Evolutionary conservation across 2,888 invertebrate species (phyloP), one percentile per base, ranked within the genome.

Genomic region (Eupeodes latifasciatus): DNA sequence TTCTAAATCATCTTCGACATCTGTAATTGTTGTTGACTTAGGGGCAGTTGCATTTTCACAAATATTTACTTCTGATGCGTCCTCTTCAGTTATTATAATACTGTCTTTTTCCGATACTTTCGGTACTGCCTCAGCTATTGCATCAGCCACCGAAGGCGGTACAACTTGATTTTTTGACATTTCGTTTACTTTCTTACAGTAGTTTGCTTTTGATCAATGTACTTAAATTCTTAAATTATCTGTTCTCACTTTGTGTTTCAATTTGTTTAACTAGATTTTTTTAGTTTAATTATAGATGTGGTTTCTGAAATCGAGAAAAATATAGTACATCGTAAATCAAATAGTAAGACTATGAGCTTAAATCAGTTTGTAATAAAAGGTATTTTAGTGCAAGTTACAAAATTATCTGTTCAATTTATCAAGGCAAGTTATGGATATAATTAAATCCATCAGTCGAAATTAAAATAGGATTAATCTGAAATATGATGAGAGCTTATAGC

Each of bases 1-100:
- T 94, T 98, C 98, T 90, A 97, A 94, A 92, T 97, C 97, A 91
- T 96, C 95, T 62, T 94, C 49, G 7, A 47, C 94, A 61, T 77
- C 72, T 34, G 27, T 27, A 27, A 66, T 61, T 16, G 59, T 19
- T 9, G 12, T 11, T 44, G 49, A 14, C 16, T 59, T 86, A 59
- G 76, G 72, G 2, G 75, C 69, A 19, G 51, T 19, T 14, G 67
- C 77, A 62, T 36, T 62, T 9, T 81, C 82, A 51, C 83, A 83
- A 16, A 40, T 82, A 19, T 69, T 36, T 16, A 72, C 44, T 10
- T 67, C 62, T 4, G 14, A 51, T 3, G 11, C 47, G 5, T 67
- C 71, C 1, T 57, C 67, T 5, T 14, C 36, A 19, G 76, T 5
- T 27, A 4, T 44, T 6, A 40, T 78, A 81, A 74, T 47, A 69